Percentiles rank a stretch among this genome's conserved stretches.
These are phyloP conservation scores for Otis tarda DNA, from an alignment of 2,113 vertebrate genomes.

Conservation along the genomic window DNA sequence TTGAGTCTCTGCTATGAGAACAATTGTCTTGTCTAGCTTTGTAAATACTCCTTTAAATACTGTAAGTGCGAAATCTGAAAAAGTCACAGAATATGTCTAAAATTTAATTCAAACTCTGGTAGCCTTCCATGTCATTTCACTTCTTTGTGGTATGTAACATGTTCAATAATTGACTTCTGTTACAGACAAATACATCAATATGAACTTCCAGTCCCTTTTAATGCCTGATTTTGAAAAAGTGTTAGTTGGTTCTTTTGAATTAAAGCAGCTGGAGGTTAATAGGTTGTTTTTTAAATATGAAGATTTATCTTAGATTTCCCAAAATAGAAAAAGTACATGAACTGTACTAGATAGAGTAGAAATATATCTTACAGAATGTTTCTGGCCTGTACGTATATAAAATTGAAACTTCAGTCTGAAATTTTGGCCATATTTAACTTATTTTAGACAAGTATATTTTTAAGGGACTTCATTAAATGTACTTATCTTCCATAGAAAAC, in stretches of 20 bases:
- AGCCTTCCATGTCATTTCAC: not conserved
- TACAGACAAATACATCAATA: not conserved
- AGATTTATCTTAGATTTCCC: not conserved
- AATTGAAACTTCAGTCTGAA: not conserved
- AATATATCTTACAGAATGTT: not conserved
- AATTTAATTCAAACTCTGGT: not conserved
- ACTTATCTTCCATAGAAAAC: not conserved
- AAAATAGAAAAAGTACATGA: not conserved
- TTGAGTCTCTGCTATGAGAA: not conserved
- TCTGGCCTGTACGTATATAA: not conserved
- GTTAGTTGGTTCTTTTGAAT: not conserved
- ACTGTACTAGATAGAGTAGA: not conserved
- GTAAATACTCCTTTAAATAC: not conserved
- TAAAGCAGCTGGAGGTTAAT: not conserved
- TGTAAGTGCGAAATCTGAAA: not conserved
- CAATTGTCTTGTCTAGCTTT: not conserved
- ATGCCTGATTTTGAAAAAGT: not conserved
- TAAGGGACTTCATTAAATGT: not conserved
- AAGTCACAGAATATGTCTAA: not conserved
- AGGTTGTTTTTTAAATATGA: not conserved
- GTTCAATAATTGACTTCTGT: not conserved
- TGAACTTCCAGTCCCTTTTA: not conserved
- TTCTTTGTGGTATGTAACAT: not conserved
- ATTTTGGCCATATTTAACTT: not conserved
- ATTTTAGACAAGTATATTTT: not conserved